Conservation (phyloP, 2,888 invertebrate species). For the Drosophila engyochracea region DNA sequence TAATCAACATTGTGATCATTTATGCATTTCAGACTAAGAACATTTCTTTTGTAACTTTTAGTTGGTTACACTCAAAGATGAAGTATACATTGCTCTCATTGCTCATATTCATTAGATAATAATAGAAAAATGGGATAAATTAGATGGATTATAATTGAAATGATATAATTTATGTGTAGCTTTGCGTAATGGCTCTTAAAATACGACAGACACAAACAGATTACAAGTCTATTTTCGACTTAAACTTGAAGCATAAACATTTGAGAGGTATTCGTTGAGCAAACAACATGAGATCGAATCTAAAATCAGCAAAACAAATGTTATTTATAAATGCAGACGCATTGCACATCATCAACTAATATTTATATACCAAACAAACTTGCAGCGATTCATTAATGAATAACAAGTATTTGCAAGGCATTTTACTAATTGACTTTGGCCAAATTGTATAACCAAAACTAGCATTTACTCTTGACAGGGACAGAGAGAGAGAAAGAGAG, state of each 20-base stretch:
- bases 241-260: not conserved
- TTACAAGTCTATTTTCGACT: not conserved
- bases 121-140: not conserved
- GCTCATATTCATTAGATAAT: not conserved
- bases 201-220: not conserved
- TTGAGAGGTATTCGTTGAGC: not conserved
- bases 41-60: not conserved
- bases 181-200: not conserved
- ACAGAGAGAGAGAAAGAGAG: not conserved
- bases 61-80: not conserved
- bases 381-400: slow-evolving; percentile 20
- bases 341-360: slow-evolving; percentile 14
- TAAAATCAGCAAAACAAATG: not conserved
- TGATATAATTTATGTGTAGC: not conserved
- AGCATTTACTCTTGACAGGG: not conserved
- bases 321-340: slow-evolving; percentile 6
- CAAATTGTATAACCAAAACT: slow-evolving; percentile 12
- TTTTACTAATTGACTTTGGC: slow-evolving; percentile 44
- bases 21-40: not conserved
- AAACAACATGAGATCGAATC: not conserved
- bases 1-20: not conserved
- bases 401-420: slow-evolving; percentile 24
- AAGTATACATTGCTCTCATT: not conserved
- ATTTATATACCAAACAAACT: slow-evolving; percentile 23
- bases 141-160: not conserved